These are phyloP conservation scores for Pedetes capensis DNA, from an alignment of 2,113 vertebrate genomes.

Conservation along the genomic window DNA sequence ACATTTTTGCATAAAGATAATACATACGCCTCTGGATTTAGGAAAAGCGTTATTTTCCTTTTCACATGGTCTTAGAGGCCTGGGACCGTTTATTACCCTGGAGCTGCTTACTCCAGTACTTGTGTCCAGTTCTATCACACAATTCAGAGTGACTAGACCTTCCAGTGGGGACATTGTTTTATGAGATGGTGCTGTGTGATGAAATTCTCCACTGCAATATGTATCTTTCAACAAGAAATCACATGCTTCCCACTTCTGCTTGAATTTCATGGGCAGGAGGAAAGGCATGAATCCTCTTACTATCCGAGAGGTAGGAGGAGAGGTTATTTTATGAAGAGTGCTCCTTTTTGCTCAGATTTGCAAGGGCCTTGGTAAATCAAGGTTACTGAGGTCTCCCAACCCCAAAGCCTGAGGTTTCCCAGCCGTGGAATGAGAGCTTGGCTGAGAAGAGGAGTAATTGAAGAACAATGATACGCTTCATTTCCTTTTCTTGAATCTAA, in stretches of 20 bases:
- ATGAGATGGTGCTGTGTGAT: not conserved
- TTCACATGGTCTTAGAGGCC: not conserved
- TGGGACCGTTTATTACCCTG: not conserved
- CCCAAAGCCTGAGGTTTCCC: not conserved
- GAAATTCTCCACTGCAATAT: conserved; percentile 14
- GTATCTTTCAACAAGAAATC: not conserved
- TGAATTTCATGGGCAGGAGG: conserved; percentile 13
- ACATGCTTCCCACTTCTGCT: not conserved
- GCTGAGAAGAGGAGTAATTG: conserved; percentile 53
- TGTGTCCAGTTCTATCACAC: not conserved
- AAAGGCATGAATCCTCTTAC: not conserved
- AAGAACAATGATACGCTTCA: conserved; percentile 17
- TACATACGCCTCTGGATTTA: not conserved
- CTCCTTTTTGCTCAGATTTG: conserved; percentile 42
- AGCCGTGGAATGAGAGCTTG: not conserved
- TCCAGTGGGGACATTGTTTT: not conserved
- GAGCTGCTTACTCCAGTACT: no score
- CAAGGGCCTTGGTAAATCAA: conserved; percentile 20
- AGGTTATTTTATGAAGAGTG: not conserved
- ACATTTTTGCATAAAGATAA: conserved; percentile 39
- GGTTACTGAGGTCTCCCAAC: not conserved
- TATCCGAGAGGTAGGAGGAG: not conserved
- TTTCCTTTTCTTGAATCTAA: conserved; percentile 62
- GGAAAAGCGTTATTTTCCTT: not conserved
- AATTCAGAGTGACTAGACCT: not conserved